Percentiles rank a stretch among this genome's conserved stretches.
These are phyloP conservation scores for Semnopithecus entellus DNA, from an alignment of 2,113 vertebrate genomes.

Conservation along the genomic window DNA sequence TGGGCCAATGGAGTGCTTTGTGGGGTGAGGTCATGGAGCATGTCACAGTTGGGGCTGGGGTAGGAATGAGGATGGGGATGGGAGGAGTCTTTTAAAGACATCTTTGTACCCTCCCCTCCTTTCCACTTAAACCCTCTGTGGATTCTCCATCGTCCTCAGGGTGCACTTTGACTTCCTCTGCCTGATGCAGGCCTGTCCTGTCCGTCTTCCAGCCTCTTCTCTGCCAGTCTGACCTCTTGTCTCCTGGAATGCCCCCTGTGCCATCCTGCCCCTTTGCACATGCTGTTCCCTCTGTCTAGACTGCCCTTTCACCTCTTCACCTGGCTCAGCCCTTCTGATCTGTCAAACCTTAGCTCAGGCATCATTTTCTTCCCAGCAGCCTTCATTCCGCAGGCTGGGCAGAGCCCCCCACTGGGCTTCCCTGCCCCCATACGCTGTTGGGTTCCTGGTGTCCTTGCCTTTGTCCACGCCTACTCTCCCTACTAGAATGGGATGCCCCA, in stretches of 20 bases:
- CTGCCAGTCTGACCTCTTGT: neutral
- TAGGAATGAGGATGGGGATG: neutral
- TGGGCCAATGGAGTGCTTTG: neutral
- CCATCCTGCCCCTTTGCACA: neutral
- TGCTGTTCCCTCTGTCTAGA: neutral
- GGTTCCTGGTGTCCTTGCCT: neutral
- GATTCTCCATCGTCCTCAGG: neutral
- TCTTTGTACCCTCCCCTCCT: neutral
- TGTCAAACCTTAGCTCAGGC: neutral
- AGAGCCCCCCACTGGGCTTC: too few relatives aligned
- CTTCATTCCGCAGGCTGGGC: neutral
- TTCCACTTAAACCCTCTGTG: neutral
- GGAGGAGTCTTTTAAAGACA: neutral
- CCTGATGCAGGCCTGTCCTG: neutral
- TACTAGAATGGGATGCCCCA: neutral
- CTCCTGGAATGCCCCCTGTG: neutral
- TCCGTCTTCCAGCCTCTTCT: neutral
- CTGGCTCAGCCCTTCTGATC: neutral
- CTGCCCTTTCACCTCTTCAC: neutral
- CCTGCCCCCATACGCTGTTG: fast-evolving
- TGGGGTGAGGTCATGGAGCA: neutral
- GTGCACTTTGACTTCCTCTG: neutral
- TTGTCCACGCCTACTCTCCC: neutral
- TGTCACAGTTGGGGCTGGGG: neutral
- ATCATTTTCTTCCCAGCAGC: neutral